Evolutionary conservation across 2,113 vertebrate genomes (phyloP), one percentile per base, ranked within the genome.

Genomic region (Ptilorrhoa leucosticta): DNA sequence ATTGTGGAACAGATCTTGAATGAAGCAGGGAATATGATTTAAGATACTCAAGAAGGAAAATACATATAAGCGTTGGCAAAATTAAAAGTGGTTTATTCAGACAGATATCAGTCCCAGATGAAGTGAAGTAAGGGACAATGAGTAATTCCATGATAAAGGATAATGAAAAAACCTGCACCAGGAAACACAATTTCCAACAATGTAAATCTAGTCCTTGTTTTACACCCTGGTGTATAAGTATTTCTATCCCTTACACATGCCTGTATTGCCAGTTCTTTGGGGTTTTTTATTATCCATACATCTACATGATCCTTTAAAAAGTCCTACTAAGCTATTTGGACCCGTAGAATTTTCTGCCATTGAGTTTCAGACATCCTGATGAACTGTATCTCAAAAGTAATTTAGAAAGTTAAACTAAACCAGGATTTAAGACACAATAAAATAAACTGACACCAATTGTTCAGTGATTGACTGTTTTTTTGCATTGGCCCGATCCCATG

Each of bases 401-500:
- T 50, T 75, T 33, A 56, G 51, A 77, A 81, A 68, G 15, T 8
- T 60, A 60, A 78, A 58, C 21, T 42, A 57, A 88, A 83, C 1
- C 6, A 22, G 6, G 13, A 50, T 58, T 66, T 54, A 71, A 89
- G 51, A 51, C 26, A 35, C 4, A 28, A 48, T 28, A 63, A 89
- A 91, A 78, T 37, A 80, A 57, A 0, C 7, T 64, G 37, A 61
- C 19, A 31, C 1, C 4, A 33, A 7, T 20, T 79, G 15, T 60
- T 73, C 28, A n/a, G 35, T 1, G 7, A 21, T 12, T 37, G 3
- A 2, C 1, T 7, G 33, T 19, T 31, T 20, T 50, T 26, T 13
- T 11, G 0, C 3, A 1, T 28, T 48, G 24, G 18, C 6, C 23
- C 0, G 1, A 77, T 81, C 40, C 28, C 83, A 5, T 18, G 17